These are phyloP conservation scores for Neopipo cinnamomea DNA, from an alignment of 2,113 vertebrate genomes.

Conservation along the genomic window DNA sequence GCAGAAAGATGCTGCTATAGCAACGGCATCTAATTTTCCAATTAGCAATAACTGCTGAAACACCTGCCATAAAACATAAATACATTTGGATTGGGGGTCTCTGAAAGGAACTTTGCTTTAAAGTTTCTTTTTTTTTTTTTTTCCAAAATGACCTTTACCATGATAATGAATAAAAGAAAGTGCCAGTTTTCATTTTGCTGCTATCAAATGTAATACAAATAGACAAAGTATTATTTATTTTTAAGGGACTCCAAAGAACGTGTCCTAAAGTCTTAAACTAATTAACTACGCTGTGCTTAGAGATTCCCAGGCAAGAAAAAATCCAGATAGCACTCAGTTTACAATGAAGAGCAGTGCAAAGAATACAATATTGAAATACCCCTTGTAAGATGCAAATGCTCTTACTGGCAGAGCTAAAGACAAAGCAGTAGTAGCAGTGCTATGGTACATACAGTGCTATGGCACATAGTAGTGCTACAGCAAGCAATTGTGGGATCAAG, in stretches of 20 bases:
- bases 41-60: constrained; percentile 51
- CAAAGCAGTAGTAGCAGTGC: background rate
- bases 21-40: constrained; percentile 25
- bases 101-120: background rate
- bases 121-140: background rate
- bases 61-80: constrained; percentile 51
- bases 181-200: background rate
- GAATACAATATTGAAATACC: background rate
- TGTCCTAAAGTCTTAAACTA: background rate
- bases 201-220: background rate
- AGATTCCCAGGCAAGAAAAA: background rate
- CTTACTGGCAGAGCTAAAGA: background rate
- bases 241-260: background rate
- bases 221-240: background rate
- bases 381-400: background rate
- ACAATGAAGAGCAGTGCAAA: background rate
- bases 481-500: background rate
- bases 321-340: constrained; percentile 14
- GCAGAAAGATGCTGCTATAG: constrained; percentile 40
- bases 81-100: background rate
- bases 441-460: background rate
- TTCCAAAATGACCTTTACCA: background rate
- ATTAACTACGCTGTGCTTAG: background rate
- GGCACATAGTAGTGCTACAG: background rate
- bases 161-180: background rate